Evolutionary conservation across 2,797 vertebrate species (phyloP), one percentile per base, ranked within the genome.

Genomic region (Eulemur coronatus): DNA sequence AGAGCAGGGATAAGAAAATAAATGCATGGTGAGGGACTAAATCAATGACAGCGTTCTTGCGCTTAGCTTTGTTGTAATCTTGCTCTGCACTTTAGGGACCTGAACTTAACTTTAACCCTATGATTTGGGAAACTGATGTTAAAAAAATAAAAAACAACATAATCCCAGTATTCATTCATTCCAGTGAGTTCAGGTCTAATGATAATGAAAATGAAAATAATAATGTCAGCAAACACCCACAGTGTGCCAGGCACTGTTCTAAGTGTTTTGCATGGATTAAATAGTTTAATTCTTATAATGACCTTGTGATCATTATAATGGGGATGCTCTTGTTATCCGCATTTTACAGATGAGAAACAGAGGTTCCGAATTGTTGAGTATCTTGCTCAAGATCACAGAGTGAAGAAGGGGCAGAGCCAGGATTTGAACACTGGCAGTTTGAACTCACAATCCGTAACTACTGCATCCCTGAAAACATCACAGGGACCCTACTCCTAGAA

Each of bases 321-420:
- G 70, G 17, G 75, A 48, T n/a, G n/a, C 46, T 55, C 35, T 30
- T 69, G 22, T 81, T 57, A 89, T 24, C 8, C 41, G 6, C 55
- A 80, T 73, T 86, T 88, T 50, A 57, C 35, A 67, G 38, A 89
- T 76, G 33, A 87, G 72, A 85, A 89, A 73, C 38, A 24, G 73
- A 94, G 89, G 87, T 72, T 88, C 92, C 78, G 91, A 92, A 81
- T 88, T 57, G 35, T 22, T 28, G 33, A 76, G 22, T 35, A 41
- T 95, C 70, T 84, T 85, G 55, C 52, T 61, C 72, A 76, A 94
- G n/a, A 41, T 76, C 75, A 92, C 72, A 82, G 63, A 95, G 63
- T 63, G 50, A 67, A 35, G 50, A 84, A 75, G 3, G 24, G n/a
- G 52, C 50, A 30, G 43, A 85, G 41, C n/a, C 18, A 72, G 59